phyloP scores from a whole-genome alignment of 2,113 vertebrate species.

The Psilopsiagon aymara region DNA sequence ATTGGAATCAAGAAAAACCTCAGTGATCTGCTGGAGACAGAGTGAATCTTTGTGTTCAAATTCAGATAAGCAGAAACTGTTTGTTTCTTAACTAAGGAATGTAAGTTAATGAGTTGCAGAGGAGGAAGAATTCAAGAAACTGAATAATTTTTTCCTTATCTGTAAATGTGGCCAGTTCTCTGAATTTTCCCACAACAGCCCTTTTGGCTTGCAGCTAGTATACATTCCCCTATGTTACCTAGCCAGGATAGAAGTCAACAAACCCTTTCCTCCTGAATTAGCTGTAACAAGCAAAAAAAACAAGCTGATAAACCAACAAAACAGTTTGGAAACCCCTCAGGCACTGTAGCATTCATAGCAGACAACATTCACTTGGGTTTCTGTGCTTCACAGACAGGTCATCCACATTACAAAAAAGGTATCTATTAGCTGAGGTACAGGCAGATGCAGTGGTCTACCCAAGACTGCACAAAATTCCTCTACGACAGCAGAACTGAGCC shows the following conservation, averaged over 20 bases:
- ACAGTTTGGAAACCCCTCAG: not conserved
- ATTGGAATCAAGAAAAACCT: not conserved
- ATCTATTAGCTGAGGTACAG: not conserved
- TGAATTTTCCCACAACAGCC: not conserved
- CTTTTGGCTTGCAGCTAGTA: not conserved
- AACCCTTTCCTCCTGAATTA: not conserved
- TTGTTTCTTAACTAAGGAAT: not conserved
- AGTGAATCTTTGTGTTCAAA: not conserved
- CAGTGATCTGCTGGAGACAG: not conserved
- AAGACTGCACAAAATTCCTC: not conserved
- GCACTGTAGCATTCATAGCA: not conserved
- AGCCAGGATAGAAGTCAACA: not conserved
- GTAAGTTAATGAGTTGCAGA: not conserved
- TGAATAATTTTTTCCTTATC: not conserved
- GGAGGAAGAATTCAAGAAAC: not conserved
- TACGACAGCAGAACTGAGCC: not conserved
- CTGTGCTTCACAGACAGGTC: not conserved
- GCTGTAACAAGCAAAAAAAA: not conserved
- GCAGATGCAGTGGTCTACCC: not conserved
- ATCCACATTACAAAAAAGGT: not conserved
- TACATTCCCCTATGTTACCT: not conserved
- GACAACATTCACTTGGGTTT: not conserved
- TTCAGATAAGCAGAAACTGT: not conserved
- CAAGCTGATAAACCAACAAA: not conserved
- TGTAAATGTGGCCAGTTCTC: not conserved